These are phyloP conservation scores for Sebastes aleutianus DNA, from an alignment of 2,797 vertebrate genomes.

Conservation along the genomic window DNA sequence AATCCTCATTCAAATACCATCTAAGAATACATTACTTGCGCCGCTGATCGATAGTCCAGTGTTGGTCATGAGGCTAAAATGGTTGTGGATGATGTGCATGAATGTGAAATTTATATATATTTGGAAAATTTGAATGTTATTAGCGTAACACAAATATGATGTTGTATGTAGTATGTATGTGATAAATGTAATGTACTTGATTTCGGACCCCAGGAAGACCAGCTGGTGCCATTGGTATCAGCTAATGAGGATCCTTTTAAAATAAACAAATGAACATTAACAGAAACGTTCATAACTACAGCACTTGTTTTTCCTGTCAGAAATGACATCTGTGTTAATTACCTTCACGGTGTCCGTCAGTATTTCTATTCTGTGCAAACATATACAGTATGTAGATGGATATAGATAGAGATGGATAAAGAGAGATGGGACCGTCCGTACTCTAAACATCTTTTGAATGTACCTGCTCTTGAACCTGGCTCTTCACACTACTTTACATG, in stretches of 20 bases:
- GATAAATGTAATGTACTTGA: no score
- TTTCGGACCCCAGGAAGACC: no score
- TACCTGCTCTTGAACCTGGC: constrained; percentile 35
- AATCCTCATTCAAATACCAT: no score
- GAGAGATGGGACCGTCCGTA: not conserved
- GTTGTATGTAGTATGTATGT: no score
- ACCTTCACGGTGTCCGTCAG: not conserved
- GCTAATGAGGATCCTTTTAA: accelerated
- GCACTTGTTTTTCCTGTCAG: not conserved
- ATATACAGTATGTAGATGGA: not conserved
- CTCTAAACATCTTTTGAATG: constrained; percentile 30
- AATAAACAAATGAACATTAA: not conserved
- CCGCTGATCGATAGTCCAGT: no score
- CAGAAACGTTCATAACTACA: not conserved
- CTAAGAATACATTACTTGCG: no score
- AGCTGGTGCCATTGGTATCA: no score
- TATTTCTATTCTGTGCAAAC: not conserved
- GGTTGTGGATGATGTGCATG: no score
- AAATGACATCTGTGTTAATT: not conserved
- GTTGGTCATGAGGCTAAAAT: no score
- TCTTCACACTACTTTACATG: constrained; percentile 40
- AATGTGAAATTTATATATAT: no score
- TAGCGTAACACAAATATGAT: no score
- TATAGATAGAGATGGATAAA: not conserved
- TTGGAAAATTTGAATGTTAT: no score